Percentiles rank a stretch among this genome's conserved stretches.
These are phyloP conservation scores for Potamarius usumacintae DNA, from an alignment of 2,113 vertebrate species.

Conservation along the genomic window DNA sequence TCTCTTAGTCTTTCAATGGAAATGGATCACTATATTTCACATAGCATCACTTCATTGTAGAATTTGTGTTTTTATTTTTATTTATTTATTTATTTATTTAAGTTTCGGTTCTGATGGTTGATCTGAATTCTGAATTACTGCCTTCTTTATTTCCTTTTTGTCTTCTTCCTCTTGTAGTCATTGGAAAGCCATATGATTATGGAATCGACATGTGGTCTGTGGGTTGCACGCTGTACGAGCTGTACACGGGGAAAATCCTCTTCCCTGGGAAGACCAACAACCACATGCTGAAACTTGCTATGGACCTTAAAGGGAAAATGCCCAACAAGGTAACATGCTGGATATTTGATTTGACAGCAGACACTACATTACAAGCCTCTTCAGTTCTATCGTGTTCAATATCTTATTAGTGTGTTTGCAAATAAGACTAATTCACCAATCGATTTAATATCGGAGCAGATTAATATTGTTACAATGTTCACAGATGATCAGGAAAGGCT, in stretches of 20 bases:
- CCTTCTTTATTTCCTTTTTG: background rate
- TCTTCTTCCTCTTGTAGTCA: constrained; percentile 75
- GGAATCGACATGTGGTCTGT: constrained; percentile 99
- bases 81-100: background rate
- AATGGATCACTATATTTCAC: background rate
- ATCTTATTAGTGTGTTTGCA: background rate
- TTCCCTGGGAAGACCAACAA: constrained; percentile 98
- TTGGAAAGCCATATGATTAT: constrained; percentile 98
- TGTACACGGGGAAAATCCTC: constrained; percentile 97
- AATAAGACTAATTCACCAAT: background rate
- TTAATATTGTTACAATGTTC: constrained; percentile 42
- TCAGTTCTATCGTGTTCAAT: background rate
- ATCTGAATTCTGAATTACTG: background rate
- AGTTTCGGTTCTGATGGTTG: background rate
- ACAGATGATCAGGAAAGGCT: constrained; percentile 98
- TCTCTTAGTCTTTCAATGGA: background rate
- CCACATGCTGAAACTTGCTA: constrained; percentile 97
- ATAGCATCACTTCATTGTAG: background rate
- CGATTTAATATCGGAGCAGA: background rate
- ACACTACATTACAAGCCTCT: background rate
- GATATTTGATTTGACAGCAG: background rate
- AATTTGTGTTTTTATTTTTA: background rate
- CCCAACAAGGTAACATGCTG: constrained; percentile 88
- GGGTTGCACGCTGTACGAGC: constrained; percentile 95
- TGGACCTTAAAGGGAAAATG: constrained; percentile 99